Base-by-base conservation (phyloP, 2,797 vertebrate genomes). In the Micromesistius poutassou region DNA sequence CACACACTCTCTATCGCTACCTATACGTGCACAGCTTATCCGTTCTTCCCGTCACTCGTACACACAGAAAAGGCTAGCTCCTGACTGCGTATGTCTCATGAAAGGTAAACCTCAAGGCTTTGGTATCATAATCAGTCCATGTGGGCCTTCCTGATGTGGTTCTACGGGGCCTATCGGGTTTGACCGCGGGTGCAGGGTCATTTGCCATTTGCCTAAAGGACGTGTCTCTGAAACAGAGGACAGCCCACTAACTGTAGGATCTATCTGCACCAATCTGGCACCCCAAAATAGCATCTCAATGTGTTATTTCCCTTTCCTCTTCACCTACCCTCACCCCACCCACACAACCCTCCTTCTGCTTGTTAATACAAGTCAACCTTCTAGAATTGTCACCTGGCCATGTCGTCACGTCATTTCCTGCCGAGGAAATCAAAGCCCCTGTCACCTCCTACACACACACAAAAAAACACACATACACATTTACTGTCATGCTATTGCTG, bases 291-390 rank as follows among this genome's bases (percentile, higher is more conserved):
- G 28, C 25, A 68, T 0, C 25, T 28, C n/a, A 68, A 68, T 68
- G 62, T 68, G 62, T 68, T 68, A 68, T 68, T 68, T 28, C 62
- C 25, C 25, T 68, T 68, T 68, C 25, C 62, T 12, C 25, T 68
- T 68, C 7, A 4, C 55, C 19, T 22, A 62, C 22, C 19, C 28
- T 25, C 30, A 12, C 70, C 30, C 13, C 70, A 68, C 70, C 5
- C 31, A 30, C 70, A 28, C 30, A 30, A 30, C 6, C 31, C n/a
- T 25, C 28, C 38, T 86, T 81, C 80, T 78, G 70, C 77, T 85
- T 88, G 84, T 87, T 90, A 87, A 87, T 88, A 82, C 22, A 79
- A 82, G 80, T 79, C 25, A 78, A 84, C 81, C 84, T 77, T 78
- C 78, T 77, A 78, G 78, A 13, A 46, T 62, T 76, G 72, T 72